Conservation (phyloP, 1,140 invertebrate genomes). For the Scaptomyza pallida region DNA sequence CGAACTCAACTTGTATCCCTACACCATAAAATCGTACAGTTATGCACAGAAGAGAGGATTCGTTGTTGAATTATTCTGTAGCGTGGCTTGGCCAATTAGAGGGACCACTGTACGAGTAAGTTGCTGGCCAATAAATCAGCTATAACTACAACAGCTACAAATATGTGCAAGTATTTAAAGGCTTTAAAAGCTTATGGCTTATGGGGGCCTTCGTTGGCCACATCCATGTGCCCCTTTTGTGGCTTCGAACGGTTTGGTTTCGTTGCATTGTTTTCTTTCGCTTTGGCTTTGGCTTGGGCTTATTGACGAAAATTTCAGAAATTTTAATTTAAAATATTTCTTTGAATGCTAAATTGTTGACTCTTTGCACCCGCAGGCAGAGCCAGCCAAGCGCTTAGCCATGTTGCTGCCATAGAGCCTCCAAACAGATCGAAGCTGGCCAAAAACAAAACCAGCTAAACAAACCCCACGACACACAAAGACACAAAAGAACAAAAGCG, state of each 20-base stretch:
- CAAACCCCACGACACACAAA: constrained; percentile 70
- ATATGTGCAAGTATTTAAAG: constrained; percentile 74
- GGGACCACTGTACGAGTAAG: constrained; percentile 5
- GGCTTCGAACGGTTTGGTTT: constrained; percentile 7
- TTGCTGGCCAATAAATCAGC: constrained; percentile 62
- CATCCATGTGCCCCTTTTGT: constrained; percentile 28
- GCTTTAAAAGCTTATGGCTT: constrained; percentile 25
- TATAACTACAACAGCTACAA: constrained; percentile 40
- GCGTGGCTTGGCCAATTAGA: constrained; percentile 30
- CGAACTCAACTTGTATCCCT: no score
- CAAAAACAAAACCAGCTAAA: constrained; percentile 68
- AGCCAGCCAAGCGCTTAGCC: constrained; percentile 26
- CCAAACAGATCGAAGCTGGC: constrained; percentile 17
- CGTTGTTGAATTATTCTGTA: constrained; percentile 2
- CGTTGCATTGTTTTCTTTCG: constrained; percentile 66
- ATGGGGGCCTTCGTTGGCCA: constrained; percentile 21
- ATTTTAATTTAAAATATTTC: constrained; percentile 84
- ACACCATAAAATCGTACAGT: no score
- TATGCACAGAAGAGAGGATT: no score
- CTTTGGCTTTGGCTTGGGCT: constrained; percentile 53
- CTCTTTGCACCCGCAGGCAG: constrained; percentile 69
- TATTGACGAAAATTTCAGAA: constrained; percentile 84
- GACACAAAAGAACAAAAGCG: constrained; percentile 79
- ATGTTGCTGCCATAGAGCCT: constrained; percentile 27
- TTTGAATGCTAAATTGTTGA: constrained; percentile 84